A percentile compares a stretch with the other conserved stretches of the same genome.
Conservation (phyloP, 2,797 vertebrate genomes). For the Allobates femoralis region DNA sequence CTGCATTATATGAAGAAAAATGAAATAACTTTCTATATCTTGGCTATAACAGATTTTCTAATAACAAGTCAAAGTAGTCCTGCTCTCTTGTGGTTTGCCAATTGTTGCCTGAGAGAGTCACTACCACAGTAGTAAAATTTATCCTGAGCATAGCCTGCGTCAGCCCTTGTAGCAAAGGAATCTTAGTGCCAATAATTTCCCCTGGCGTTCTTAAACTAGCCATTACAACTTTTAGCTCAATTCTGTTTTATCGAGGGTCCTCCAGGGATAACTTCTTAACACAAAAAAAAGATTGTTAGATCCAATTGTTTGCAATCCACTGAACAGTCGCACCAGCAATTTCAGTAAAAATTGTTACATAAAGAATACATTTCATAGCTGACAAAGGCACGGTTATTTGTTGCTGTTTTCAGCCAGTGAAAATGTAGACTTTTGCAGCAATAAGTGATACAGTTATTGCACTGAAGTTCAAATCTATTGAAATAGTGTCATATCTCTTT, state of each 20-base stretch:
- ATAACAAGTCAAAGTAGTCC: slow-evolving; percentile 48
- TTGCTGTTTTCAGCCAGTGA: slow-evolving; percentile 59
- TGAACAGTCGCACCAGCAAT: slow-evolving; percentile 63
- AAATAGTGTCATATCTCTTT: slow-evolving; percentile 59
- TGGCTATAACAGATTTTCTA: slow-evolving; percentile 39
- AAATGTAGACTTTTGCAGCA: slow-evolving; percentile 60
- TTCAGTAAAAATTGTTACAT: slow-evolving; percentile 65
- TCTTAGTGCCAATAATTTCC: slow-evolving; percentile 63
- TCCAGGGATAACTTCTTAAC: slow-evolving; percentile 63
- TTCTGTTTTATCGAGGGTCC: slow-evolving; percentile 59
- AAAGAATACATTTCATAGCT: slow-evolving; percentile 62
- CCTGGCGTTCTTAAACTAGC: slow-evolving; percentile 63
- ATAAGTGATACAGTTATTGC: slow-evolving; percentile 60
- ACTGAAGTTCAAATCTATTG: slow-evolving; percentile 62
- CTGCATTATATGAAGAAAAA: not conserved
- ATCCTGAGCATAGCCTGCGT: slow-evolving; percentile 60
- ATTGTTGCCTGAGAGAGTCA: slow-evolving; percentile 51
- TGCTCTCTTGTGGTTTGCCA: slow-evolving; percentile 57
- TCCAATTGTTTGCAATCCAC: slow-evolving; percentile 62
- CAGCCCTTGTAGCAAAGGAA: slow-evolving; percentile 57
- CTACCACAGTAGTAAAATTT: slow-evolving; percentile 60
- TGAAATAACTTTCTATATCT: slow-evolving; percentile 21
- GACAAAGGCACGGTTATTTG: slow-evolving; percentile 63
- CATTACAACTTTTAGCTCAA: slow-evolving; percentile 63
- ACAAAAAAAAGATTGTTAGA: slow-evolving; percentile 63